Evolutionary conservation across 2,797 vertebrate genomes (phyloP).

Genomic region (Eupleurogrammus muticus): DNA sequence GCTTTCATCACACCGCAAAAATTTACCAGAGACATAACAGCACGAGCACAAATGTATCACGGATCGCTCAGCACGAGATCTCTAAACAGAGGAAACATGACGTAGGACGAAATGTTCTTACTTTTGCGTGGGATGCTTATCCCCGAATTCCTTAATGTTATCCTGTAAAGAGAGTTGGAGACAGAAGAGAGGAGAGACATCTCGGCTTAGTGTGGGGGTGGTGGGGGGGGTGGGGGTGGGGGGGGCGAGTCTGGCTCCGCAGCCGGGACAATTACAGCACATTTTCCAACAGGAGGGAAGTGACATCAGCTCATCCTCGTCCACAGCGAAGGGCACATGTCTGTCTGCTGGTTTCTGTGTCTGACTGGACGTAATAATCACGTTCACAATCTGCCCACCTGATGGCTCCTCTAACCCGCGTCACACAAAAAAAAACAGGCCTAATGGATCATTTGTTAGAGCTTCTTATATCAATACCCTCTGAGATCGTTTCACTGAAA

Average conservation of each 20-base stretch:
- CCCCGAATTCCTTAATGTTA: conserved; percentile 97
- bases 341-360: conserved; percentile 74
- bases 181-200: conserved; percentile 75
- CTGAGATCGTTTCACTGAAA: not conserved
- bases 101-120: conserved; percentile 83
- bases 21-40: conserved; percentile 73
- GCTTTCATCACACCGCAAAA: conserved; percentile 69
- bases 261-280: conserved; percentile 87
- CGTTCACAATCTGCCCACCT: conserved; percentile 43
- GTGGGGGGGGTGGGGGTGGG: conserved; percentile 62
- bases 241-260: conserved; percentile 77
- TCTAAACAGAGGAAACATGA: conserved; percentile 78
- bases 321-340: conserved; percentile 78
- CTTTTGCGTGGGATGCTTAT: conserved; percentile 95
- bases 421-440: conserved; percentile 28
- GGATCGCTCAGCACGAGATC: conserved; percentile 71
- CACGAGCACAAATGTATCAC: conserved; percentile 68
- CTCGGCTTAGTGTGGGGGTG: conserved; percentile 65
- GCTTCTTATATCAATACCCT: conserved; percentile 17
- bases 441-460: conserved; percentile 13
- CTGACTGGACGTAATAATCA: conserved; percentile 53
- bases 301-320: conserved; percentile 87
- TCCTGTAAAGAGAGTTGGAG: conserved; percentile 87
- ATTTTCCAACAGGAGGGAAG: conserved; percentile 86
- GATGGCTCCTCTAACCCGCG: conserved; percentile 35